Base-by-base conservation (phyloP, 2,797 vertebrate genomes). In the Taenioides sp. region DNA sequence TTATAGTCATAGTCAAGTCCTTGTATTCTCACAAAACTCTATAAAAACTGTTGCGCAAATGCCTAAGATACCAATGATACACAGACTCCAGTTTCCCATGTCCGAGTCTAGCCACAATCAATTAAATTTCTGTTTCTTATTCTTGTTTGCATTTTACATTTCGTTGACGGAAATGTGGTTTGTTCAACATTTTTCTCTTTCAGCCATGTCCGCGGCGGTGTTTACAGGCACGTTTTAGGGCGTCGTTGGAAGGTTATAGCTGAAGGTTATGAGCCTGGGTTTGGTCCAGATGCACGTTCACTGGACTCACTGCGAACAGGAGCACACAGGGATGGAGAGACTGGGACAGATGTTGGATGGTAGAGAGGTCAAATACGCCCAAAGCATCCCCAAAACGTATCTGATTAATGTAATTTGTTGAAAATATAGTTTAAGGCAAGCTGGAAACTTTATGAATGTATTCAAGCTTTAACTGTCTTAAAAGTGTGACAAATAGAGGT, bases 141-240 rank as follows among this genome's bases (percentile, higher is more conserved):
- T 43, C 40, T 63, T 22, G 34, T 43, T 37, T 6, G 20, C n/a
- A 14, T 16, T 22, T 63, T 63, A 63, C 34, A 63, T 16, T 22
- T 11, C 10, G 61, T 43, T 43, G 61, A 63, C n/a, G 34, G 34
- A 63, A 23, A 63, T 40, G 23, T 7, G 34, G n/a, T 23, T 23
- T 43, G 34, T 23, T 63, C n/a, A 43, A 43, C 61, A 14, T 63
- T 10, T 43, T 63, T 63, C 61, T 23, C 28, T 47, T 47, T 47
- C 11, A 43, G 37, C 14, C 22, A 43, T 47, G 65, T 20, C 61
- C 2, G 67, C 61, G 4, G 28, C 60, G 67, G 25, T 65, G 71
- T 88, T 91, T 85, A 87, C 28, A 22, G 77, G 49, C 67, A 31
- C 6, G 67, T 82, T 82, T 76, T 77, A 84, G 54, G 58, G 66